A percentile compares a stretch with the other conserved stretches of the same genome.
Evolutionary conservation across 2,797 vertebrate genomes (phyloP).

Genomic region (Cryptoprocta ferox): DNA sequence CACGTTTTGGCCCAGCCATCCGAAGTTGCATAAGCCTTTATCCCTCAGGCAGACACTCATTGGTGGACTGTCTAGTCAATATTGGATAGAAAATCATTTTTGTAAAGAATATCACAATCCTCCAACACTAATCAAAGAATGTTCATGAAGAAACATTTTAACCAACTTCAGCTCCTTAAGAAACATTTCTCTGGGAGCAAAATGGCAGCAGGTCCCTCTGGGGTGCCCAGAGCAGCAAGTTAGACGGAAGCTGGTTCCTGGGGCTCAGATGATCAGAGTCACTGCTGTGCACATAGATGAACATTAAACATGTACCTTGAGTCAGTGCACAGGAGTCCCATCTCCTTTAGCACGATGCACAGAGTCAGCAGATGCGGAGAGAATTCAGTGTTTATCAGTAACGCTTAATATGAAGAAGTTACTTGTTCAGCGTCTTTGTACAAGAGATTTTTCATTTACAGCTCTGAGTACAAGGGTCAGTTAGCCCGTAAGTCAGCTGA

Average conservation of each 20-base stretch:
- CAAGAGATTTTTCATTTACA: slow-evolving; percentile 70
- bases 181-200: neutral
- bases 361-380: slow-evolving; percentile 7
- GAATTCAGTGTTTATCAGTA: slow-evolving; percentile 42
- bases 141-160: slow-evolving; percentile 15
- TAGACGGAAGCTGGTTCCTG: neutral
- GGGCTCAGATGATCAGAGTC: neutral
- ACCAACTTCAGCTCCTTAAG: neutral
- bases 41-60: neutral
- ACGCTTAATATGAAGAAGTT: slow-evolving; percentile 52
- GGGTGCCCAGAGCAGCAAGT: fast-evolving
- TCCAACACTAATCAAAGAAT: neutral
- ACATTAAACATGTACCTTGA: neutral
- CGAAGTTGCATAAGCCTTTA: neutral
- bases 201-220: neutral
- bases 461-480: slow-evolving; percentile 64
- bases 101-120: slow-evolving; percentile 8
- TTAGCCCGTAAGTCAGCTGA: neutral
- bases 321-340: slow-evolving; percentile 61
- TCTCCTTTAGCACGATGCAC: slow-evolving; percentile 46
- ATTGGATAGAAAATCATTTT: neutral
- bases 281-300: neutral
- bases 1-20: neutral
- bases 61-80: neutral
- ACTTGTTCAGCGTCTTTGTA: slow-evolving; percentile 60